A percentile compares a stretch with the other conserved stretches of the same genome.
Evolutionary conservation across 2,113 vertebrate genomes (phyloP).

Genomic region (Cryptoleucopteryx plumbea): DNA sequence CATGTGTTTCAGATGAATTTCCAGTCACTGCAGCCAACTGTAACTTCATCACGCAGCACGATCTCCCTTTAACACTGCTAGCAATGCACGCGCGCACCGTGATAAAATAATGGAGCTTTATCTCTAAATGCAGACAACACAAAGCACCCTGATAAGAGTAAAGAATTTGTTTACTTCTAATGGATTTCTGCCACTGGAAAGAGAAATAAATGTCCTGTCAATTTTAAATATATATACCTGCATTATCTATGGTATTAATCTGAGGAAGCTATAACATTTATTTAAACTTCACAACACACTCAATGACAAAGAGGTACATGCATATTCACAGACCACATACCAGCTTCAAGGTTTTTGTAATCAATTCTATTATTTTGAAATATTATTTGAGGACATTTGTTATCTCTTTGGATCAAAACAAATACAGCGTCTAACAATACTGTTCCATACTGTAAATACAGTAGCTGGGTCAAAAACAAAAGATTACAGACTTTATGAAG

Average conservation of each 20-base stretch:
- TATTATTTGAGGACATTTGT: not conserved
- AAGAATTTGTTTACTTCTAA: conserved; percentile 16
- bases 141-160: conserved; percentile 12
- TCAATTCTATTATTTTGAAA: not conserved
- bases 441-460: not conserved
- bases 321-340: not conserved
- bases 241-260: not conserved
- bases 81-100: not conserved
- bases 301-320: not conserved
- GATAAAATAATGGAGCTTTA: not conserved
- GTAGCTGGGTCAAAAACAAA: not conserved
- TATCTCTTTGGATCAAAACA: not conserved
- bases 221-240: not conserved
- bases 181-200: conserved; percentile 16
- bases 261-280: not conserved
- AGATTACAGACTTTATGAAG: not conserved
- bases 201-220: conserved; percentile 17
- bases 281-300: not conserved
- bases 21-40: accelerated
- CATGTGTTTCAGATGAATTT: not conserved
- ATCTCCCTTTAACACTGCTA: accelerated
- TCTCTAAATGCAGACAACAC: conserved; percentile 2
- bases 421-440: not conserved
- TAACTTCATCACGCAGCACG: not conserved
- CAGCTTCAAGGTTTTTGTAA: not conserved